These are phyloP conservation scores for Thermophis baileyi DNA, from an alignment of 2,113 vertebrate species.

Conservation along the genomic window DNA sequence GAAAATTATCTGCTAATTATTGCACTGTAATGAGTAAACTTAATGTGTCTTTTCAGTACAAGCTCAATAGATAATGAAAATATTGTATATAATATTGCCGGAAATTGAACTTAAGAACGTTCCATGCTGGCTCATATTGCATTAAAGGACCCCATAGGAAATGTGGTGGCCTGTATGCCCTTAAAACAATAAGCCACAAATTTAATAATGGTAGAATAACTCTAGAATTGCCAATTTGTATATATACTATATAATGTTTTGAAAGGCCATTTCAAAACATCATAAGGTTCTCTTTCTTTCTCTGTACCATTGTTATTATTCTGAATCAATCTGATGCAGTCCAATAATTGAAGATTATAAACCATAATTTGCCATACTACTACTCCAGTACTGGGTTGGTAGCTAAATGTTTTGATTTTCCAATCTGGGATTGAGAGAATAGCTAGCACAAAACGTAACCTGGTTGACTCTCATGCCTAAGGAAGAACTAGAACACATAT, in stretches of 20 bases:
- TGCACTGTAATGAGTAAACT: slow-evolving; percentile 66
- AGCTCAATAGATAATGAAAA: slow-evolving; percentile 66
- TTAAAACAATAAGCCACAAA: slow-evolving; percentile 24
- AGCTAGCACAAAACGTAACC: neutral
- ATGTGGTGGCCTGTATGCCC: slow-evolving; percentile 22
- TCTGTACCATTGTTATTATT: neutral
- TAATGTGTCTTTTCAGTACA: slow-evolving; percentile 62
- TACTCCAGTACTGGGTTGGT: neutral
- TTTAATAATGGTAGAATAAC: neutral
- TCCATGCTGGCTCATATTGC: slow-evolving; percentile 53
- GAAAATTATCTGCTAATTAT: slow-evolving; percentile 84
- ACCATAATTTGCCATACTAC: neutral
- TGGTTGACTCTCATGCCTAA: neutral
- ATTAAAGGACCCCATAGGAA: slow-evolving; percentile 50
- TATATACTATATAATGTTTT: neutral
- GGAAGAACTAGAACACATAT: neutral
- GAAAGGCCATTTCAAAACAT: neutral
- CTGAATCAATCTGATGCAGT: neutral
- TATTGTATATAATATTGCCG: slow-evolving; percentile 51
- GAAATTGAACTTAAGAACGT: slow-evolving; percentile 55
- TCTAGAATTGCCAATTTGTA: slow-evolving; percentile 25
- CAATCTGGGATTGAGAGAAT: neutral
- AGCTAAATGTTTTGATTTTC: neutral
- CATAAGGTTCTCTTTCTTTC: neutral
- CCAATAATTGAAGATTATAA: neutral